A percentile compares a stretch with the other conserved stretches of the same genome.
phyloP scores from a whole-genome alignment of 2,888 invertebrate genomes.

The Dolomedes plantarius region DNA sequence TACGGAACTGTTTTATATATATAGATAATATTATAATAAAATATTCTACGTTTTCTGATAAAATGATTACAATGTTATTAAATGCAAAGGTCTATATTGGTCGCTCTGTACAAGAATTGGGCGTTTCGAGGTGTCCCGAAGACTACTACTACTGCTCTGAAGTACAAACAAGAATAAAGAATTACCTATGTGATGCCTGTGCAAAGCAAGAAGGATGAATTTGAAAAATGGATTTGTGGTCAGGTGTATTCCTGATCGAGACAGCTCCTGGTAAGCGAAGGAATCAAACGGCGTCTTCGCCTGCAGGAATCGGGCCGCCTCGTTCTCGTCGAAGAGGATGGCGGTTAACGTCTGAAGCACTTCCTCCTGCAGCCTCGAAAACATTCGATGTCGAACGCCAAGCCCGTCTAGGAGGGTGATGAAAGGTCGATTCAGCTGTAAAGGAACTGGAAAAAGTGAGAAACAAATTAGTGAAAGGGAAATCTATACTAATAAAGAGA shows the following conservation, averaged over 20 bases:
- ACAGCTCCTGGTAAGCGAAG: conserved; percentile 35
- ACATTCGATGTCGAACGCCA: conserved; percentile 55
- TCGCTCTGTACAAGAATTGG: no score
- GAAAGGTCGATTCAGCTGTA: conserved; percentile 72
- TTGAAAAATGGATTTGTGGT: conserved; percentile 62
- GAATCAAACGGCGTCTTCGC: not conserved
- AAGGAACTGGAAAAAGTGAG: conserved; percentile 43
- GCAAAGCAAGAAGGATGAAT: conserved; percentile 42
- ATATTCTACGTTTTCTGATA: no score
- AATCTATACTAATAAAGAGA: no score
- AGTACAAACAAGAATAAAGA: no score
- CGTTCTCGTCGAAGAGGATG: conserved; percentile 50
- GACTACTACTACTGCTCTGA: no score
- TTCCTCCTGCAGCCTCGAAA: conserved; percentile 42
- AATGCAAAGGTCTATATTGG: no score
- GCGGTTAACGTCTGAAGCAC: conserved; percentile 37
- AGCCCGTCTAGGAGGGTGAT: conserved; percentile 74
- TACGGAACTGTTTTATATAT: no score
- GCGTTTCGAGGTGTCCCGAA: no score
- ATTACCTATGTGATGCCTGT: conserved; percentile 55
- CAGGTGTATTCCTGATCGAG: conserved; percentile 37
- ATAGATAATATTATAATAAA: no score
- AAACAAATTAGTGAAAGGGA: no score
- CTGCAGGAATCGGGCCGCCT: conserved; percentile 54
- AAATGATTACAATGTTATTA: no score